phyloP scores from a whole-genome alignment of 2,888 invertebrate species.

The Acrocyrtus sp. region DNA sequence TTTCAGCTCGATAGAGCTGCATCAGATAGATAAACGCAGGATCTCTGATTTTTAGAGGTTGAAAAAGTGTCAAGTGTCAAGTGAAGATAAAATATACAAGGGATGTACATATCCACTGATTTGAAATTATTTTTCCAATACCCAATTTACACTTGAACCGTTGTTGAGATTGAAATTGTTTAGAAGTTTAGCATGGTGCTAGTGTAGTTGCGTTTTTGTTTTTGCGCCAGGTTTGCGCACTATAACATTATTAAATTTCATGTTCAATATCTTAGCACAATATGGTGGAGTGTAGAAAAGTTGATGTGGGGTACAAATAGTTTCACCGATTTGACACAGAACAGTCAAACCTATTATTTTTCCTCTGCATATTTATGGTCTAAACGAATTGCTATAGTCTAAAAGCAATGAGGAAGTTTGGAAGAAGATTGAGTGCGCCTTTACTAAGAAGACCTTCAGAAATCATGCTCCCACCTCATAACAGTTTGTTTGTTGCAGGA shows the following conservation, averaged over 20 bases:
- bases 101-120: not conserved
- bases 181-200: not conserved
- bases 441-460: conserved; percentile 37
- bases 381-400: not conserved
- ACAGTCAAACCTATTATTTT: too few species aligned
- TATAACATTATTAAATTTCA: not conserved
- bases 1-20: too few species aligned
- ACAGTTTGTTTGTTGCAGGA: conserved; percentile 37
- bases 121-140: not conserved
- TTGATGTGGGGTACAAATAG: not conserved
- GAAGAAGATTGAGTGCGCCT: conserved; percentile 16
- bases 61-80: conserved; percentile 32
- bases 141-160: not conserved
- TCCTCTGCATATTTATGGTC: too few species aligned
- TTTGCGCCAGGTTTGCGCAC: too few species aligned
- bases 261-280: not conserved
- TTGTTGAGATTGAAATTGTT: not conserved
- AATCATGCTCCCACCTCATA: conserved; percentile 15
- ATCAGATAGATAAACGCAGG: not conserved
- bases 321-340: too few species aligned
- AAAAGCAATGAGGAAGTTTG: conserved; percentile 20
- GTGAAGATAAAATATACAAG: conserved; percentile 2
- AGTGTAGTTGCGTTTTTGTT: too few species aligned
- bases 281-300: not conserved
- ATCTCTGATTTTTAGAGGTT: conserved; percentile 13